phyloP scores from a whole-genome alignment of 2,113 vertebrate genomes.

The Takifugu flavidus region DNA sequence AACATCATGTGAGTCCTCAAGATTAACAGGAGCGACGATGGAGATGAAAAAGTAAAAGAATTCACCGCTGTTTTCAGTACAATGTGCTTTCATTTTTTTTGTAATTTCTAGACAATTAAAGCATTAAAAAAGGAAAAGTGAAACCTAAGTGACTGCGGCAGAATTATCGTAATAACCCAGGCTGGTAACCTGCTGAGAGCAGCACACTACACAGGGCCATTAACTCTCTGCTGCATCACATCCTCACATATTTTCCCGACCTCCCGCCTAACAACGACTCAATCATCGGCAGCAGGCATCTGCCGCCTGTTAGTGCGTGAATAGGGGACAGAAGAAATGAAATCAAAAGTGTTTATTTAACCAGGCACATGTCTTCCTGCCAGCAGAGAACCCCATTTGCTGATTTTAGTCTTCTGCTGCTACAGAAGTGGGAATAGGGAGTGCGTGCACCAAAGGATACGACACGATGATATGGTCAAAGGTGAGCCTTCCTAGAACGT shows the following conservation, averaged over 20 bases:
- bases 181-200: no score
- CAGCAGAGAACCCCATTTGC: conserved; percentile 24
- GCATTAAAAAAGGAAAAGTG: no score
- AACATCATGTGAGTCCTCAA: no score
- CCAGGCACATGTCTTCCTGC: conserved; percentile 20
- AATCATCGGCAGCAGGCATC: conserved; percentile 29
- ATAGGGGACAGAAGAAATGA: conserved; percentile 10
- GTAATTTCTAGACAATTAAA: no score
- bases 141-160: neutral
- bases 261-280: conserved; percentile 25
- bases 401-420: conserved; percentile 19
- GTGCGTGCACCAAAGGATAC: neutral
- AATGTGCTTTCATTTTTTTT: no score
- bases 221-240: conserved; percentile 15
- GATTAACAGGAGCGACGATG: no score
- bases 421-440: neutral
- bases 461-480: no score
- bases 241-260: conserved; percentile 4
- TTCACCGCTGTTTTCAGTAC: no score
- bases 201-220: conserved; percentile 8
- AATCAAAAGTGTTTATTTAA: conserved; percentile 33
- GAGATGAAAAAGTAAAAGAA: no score
- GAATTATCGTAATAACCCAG: neutral
- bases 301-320: conserved; percentile 14
- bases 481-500: no score